Conservation (phyloP, 2,797 vertebrate species). For the Acipenser transmontanus region DNA sequence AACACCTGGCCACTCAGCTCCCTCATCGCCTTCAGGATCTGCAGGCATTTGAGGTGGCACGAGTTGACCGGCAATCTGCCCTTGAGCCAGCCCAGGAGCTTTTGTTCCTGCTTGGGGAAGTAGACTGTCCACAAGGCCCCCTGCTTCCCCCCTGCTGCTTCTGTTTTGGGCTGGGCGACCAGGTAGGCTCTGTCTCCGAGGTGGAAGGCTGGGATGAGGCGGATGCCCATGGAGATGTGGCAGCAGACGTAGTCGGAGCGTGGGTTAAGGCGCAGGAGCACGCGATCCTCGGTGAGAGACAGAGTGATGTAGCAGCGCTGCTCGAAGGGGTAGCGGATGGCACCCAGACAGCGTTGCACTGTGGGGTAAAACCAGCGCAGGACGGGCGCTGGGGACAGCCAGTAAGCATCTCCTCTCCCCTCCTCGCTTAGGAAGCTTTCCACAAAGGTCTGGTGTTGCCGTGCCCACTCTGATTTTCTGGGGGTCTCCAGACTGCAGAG, state of each 20-base stretch:
- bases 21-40: constrained; percentile 72
- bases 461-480: constrained; percentile 38
- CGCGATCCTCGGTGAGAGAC: constrained; percentile 47
- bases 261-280: constrained; percentile 64
- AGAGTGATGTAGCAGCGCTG: constrained; percentile 66
- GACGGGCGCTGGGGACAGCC: constrained; percentile 56
- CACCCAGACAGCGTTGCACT: constrained; percentile 64
- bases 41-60: constrained; percentile 77
- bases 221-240: constrained; percentile 75
- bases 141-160: background rate
- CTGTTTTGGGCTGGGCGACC: constrained; percentile 34
- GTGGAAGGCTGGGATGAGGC: constrained; percentile 69
- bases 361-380: constrained; percentile 76
- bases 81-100: constrained; percentile 65
- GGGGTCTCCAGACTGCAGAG: constrained; percentile 51
- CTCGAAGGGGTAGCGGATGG: constrained; percentile 68
- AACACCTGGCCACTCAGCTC: constrained; percentile 61
- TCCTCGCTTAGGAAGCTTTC: constrained; percentile 58
- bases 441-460: constrained; percentile 49
- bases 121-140: constrained; percentile 64
- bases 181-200: constrained; percentile 67
- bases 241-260: constrained; percentile 80
- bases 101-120: constrained; percentile 69
- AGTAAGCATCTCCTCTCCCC: constrained; percentile 30
- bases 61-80: constrained; percentile 58